A percentile compares a stretch with the other conserved stretches of the same genome.
These are phyloP conservation scores for Euplagia quadripunctaria DNA, from an alignment of 2,888 invertebrate species.

Conservation along the genomic window DNA sequence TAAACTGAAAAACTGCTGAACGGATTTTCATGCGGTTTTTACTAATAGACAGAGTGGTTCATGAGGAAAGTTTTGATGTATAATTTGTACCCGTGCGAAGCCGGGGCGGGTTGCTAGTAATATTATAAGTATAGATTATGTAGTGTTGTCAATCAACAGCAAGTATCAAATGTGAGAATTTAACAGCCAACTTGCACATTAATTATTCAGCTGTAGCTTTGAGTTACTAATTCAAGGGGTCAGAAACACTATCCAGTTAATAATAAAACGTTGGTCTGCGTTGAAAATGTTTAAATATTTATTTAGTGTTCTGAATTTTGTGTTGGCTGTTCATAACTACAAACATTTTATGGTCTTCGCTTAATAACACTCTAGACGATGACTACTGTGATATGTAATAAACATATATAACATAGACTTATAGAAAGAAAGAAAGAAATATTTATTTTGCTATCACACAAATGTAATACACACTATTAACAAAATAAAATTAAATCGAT, in stretches of 20 bases:
- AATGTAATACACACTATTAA: too few relatives aligned
- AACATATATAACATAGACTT: too few relatives aligned
- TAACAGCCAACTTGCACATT: neutral
- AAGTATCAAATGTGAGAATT: neutral
- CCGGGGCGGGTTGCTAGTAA: neutral
- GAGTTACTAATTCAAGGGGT: conserved; percentile 8
- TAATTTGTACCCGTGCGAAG: too few relatives aligned
- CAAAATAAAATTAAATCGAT: too few relatives aligned
- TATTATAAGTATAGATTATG: neutral
- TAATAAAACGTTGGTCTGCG: conserved; percentile 9
- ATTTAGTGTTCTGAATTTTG: neutral
- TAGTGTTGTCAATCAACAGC: neutral
- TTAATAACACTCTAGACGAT: neutral
- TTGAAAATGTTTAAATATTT: conserved; percentile 9
- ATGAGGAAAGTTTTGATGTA: too few relatives aligned
- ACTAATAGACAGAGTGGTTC: too few relatives aligned
- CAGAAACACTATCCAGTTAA: conserved; percentile 9
- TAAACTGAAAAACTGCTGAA: too few relatives aligned
- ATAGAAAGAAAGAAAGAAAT: too few relatives aligned
- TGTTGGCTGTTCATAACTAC: neutral
- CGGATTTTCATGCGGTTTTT: too few relatives aligned
- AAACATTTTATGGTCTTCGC: neutral
- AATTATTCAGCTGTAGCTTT: neutral
- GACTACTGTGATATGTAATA: too few relatives aligned
- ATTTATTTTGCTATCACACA: too few relatives aligned